Conservation (phyloP, 2,888 invertebrate species). For the Dendrolimus houi region DNA sequence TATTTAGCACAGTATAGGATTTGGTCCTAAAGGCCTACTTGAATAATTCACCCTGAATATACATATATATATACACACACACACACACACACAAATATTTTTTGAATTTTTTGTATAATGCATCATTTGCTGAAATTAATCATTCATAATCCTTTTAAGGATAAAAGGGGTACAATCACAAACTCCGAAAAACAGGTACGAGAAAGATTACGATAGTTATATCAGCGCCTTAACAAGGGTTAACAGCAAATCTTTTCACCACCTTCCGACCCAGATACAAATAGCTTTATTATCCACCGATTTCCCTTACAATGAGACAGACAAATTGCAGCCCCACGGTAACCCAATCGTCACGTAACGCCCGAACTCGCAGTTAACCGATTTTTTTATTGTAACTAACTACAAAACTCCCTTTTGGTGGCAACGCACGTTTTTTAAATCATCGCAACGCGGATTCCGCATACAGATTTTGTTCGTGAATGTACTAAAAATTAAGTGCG, state of each 20-base stretch:
- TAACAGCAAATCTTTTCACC: neutral
- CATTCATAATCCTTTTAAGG: too few species aligned
- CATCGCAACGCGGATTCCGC: constrained; percentile 30
- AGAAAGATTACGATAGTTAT: too few species aligned
- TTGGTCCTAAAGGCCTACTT: too few species aligned
- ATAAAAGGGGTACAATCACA: too few species aligned
- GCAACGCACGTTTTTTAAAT: constrained; percentile 48
- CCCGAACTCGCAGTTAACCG: constrained; percentile 2
- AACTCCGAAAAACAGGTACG: too few species aligned
- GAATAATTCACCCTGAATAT: too few species aligned
- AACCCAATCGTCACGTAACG: constrained; percentile 3
- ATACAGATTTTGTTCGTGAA: constrained; percentile 29
- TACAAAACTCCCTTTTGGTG: constrained; percentile 23
- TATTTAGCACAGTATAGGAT: too few species aligned
- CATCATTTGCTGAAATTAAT: too few species aligned
- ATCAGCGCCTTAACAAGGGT: neutral
- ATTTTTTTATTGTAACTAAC: constrained; percentile 23
- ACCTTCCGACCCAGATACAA: neutral
- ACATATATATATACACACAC: too few species aligned
- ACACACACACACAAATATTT: too few species aligned
- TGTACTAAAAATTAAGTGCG: constrained; percentile 16
- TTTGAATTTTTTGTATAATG: too few species aligned
- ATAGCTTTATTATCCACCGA: neutral
- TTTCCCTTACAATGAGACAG: neutral
- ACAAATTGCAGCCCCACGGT: neutral